Evolutionary conservation across 92 coral and sea anemone genomes (phyloP), one percentile per base, ranked within the genome.

Genomic region (Porites divaricata): DNA sequence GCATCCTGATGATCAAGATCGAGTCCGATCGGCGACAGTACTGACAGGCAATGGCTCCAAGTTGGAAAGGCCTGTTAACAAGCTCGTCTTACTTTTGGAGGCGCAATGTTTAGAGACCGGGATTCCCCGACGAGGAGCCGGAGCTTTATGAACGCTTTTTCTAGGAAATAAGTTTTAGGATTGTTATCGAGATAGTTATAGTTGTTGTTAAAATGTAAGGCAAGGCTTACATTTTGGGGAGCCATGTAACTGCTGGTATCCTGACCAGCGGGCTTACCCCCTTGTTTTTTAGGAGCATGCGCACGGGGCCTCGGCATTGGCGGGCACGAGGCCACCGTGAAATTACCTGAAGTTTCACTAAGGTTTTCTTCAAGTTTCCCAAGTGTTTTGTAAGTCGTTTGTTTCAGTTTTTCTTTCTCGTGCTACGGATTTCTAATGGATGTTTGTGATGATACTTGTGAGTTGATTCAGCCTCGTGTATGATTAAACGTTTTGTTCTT

Each of bases 61-160:
- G 0, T 80, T 88, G 14, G 88, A 83, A n/a, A 83, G 84, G 54
- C 91, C 91, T 24, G 65, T 88, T n/a, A 79, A 88, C 84, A 88
- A 82, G 75, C 83, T 88, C 12, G 88, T 88, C 17, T 41, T 88
- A 26, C 83, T 88, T 8, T 70, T 88, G 4, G 91, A 88, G 49
- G 49, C 88, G 67, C 67, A 64, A 68, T 41, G 58, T 53, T 53
- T 28, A 54, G 72, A 87, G 86, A 87, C 86, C 82, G 87, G 90
- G 90, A 74, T 70, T 74, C 81, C 80, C 90, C 86, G 77, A 59
- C 76, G 75, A 87, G 82, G 86, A 87, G 90, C 90, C 90, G 23
- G 85, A 71, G 59, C 73, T 22, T 77, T 78, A 50, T 48, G 8
- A 77, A 77, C 22, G 67, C 14, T 53, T 53, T 53, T 53, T 53